Base-by-base conservation (phyloP, 92 coral and sea anemone species). In the Phenganax subtilis region DNA sequence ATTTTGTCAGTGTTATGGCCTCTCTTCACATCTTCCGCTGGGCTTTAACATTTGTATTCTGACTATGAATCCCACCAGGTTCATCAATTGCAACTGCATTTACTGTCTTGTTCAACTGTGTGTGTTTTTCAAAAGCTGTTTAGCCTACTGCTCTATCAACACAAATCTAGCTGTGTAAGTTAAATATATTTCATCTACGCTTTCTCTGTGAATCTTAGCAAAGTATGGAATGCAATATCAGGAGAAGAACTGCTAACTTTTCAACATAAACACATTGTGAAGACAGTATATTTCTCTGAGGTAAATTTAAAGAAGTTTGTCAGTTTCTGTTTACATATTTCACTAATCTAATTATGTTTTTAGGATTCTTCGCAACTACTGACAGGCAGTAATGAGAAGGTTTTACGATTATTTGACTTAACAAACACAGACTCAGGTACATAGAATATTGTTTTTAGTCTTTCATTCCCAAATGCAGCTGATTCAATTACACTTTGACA, bases 221-320 rank as follows among this genome's bases (percentile, higher is more conserved):
- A 93, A 87, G 88, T 93, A 65, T 93, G 98, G 98, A 91, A 93
- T 91, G 98, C 98, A 8, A 74, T 91, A 10, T 17, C 87, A 52
- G 98, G 98, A 27, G 97, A 94, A 71, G 99, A 96, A 81, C 25
- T 87, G 27, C 76, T 85, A 10, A 90, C 90, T 80, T 84, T 96
- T 72, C 88, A 97, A 16, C 99, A 96, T 81, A 96, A 96, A 75
- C 99, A 96, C 82, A 96, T 96, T 79, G 99, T 96, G 14, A 96
- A 91, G 78, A 90, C 96, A 80, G 99, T 96, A n/a, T 97, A 96
- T 87, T 96, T 96, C 73, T 96, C 99, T 9, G 83, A 86, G 31
- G 98, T 94, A 89, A 90, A 97, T 85, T 3, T 69, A 20, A 8
- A 15, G 27, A 8, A 69, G 74, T 1, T 69, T 7, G 5, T 5